Evolutionary conservation across 1,140 invertebrate genomes (phyloP).

Genomic region (Pteromalus puparum): DNA sequence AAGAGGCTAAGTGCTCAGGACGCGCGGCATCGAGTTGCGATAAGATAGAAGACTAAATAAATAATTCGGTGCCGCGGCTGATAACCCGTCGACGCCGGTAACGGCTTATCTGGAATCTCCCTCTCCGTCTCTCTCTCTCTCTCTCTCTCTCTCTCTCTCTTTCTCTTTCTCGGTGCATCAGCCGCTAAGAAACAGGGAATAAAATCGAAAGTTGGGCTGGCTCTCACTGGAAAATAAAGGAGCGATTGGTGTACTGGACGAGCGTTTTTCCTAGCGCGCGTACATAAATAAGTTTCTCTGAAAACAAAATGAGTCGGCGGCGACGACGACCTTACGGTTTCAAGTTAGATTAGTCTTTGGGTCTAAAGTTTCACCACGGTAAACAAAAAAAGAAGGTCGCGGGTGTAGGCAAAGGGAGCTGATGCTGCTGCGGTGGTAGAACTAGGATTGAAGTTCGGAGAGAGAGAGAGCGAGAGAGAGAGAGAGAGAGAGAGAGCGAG

Average conservation of each 20-base stretch:
- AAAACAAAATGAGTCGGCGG: slow-evolving; percentile 33
- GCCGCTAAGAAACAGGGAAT: not conserved
- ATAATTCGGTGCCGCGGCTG: slow-evolving; percentile 69
- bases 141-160: not conserved
- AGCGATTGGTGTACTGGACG: not conserved
- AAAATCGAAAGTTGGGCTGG: slow-evolving; percentile 33
- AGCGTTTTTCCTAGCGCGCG: not conserved
- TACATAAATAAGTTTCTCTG: slow-evolving; percentile 37
- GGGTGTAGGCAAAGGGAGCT: not conserved
- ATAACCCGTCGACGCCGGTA: slow-evolving; percentile 65
- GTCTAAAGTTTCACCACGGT: not conserved
- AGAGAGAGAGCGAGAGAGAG: not conserved
- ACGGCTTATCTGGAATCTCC: slow-evolving; percentile 49
- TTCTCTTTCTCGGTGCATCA: not conserved
- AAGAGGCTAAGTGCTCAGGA: slow-evolving; percentile 48
- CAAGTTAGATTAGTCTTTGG: slow-evolving; percentile 48
- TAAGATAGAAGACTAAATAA: slow-evolving; percentile 70
- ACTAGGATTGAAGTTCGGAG: slow-evolving; percentile 13
- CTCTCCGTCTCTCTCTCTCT: not conserved
- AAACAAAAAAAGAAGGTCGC: not conserved
- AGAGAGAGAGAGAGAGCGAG: not conserved
- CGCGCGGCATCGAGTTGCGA: slow-evolving; percentile 61
- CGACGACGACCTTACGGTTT: slow-evolving; percentile 3
- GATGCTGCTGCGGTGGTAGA: too few species aligned
- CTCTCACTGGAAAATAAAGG: not conserved